Evolutionary conservation across 2,888 invertebrate species (phyloP), one percentile per base, ranked within the genome.

Genomic region (Acanthosoma haemorrhoidale): DNA sequence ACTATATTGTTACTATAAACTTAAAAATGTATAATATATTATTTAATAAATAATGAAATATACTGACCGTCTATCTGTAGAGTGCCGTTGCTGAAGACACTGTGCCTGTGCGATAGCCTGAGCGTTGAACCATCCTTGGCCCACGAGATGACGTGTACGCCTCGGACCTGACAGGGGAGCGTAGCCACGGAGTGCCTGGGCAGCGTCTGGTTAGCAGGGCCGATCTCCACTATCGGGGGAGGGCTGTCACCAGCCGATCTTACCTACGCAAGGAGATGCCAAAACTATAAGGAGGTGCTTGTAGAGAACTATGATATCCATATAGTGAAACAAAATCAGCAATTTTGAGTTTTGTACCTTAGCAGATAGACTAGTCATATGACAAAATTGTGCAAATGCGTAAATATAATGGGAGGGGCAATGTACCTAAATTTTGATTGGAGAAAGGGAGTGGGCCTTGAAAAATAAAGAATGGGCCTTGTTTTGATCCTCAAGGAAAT

Each of bases 151-250:
- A 81, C 83, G 39, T 90, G 89, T 72, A 85, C 86, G 1, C 91
- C 91, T 39, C 84, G 84, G 1, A 90, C 91, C 73, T 89, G 87
- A 78, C 94, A 95, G 25, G 90, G 89, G 76, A 95, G 80, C 75
- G 88, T 86, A 13, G 91, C 92, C 75, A 88, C 85, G 74, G 88
- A 88, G 74, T 88, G 88, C 66, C 88, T 80, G 21, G 91, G 88
- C 39, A 94, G 80, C 0, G 94, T 94, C 81, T 93, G 94, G 82
- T 94, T 94, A 72, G 90, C 88, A n/a, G 75, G 75, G 2, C 92
- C 92, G 73, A 91, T 85, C 79, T 90, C 88, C 76, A 95, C 92
- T 75, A 94, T 88, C 41, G 94, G 94, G 13, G 94, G 94, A 72
- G 90, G 90, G 36, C 87, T 83, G 78, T 89, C 89, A 75, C 88